phyloP scores from a whole-genome alignment of 2,113 vertebrate genomes.

The Rhagologus leucostigma region DNA sequence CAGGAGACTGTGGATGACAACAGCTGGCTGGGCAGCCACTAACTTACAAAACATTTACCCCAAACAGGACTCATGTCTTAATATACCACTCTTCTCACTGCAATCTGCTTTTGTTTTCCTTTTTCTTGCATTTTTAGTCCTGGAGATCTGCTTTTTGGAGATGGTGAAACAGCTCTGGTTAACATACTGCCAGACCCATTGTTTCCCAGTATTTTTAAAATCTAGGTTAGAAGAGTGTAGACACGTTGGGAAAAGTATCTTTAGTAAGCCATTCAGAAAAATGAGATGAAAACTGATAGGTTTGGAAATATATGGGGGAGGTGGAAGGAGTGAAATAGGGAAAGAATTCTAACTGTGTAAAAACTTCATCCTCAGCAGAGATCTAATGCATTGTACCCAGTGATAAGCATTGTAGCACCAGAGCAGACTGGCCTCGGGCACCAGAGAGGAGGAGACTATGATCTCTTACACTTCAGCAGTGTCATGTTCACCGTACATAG shows the following conservation, averaged over 20 bases:
- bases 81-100: background rate
- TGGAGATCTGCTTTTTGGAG: background rate
- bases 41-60: background rate
- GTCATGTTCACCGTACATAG: background rate
- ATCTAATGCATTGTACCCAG: background rate
- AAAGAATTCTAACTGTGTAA: background rate
- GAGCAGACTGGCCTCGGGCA: background rate
- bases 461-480: background rate
- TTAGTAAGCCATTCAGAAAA: background rate
- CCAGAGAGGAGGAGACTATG: background rate
- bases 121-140: background rate
- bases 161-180: background rate
- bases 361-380: background rate
- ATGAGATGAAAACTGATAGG: background rate
- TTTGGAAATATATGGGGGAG: background rate
- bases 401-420: background rate
- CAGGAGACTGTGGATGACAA: background rate
- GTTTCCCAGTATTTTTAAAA: background rate
- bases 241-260: rapidly evolving
- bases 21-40: background rate
- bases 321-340: background rate
- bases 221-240: background rate
- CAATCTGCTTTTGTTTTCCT: background rate
- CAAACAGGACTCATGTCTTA: background rate
- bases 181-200: background rate